Conservation (phyloP, 2,888 invertebrate species). For the Tipula helvola region DNA sequence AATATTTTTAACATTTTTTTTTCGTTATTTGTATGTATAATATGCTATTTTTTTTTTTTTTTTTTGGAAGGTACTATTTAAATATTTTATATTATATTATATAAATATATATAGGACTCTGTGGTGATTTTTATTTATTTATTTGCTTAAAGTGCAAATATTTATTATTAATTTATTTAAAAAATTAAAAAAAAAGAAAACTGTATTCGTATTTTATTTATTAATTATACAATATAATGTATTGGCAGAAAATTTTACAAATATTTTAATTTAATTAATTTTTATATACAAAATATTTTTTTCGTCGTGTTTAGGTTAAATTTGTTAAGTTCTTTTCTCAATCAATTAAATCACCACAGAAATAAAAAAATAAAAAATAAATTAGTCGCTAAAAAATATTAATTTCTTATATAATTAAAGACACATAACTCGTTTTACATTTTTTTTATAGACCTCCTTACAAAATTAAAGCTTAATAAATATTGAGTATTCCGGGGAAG, state of each 20-base stretch:
- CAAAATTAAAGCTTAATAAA: background rate
- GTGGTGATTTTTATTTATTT: background rate
- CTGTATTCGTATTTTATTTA: background rate
- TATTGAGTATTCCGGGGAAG: background rate
- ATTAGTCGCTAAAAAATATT: background rate
- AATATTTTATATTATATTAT: background rate
- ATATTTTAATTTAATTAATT: background rate
- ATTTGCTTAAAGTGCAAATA: background rate
- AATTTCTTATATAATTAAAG: background rate
- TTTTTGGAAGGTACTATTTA: background rate
- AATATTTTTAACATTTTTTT: background rate
- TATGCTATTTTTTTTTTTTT: background rate
- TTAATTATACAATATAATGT: background rate
- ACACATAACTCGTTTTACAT: background rate
- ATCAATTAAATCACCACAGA: background rate
- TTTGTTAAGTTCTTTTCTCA: background rate
- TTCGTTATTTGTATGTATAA: background rate
- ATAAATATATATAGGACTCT: background rate
- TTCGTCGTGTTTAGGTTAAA: background rate
- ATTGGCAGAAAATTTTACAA: constrained; percentile 1
- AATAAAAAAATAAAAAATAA: background rate
- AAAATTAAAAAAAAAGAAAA: background rate
- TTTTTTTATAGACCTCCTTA: background rate
- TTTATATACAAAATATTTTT: background rate
- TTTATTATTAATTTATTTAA: background rate